Conservation (phyloP, 2,797 vertebrate genomes). For the Mus caroli region DNA sequence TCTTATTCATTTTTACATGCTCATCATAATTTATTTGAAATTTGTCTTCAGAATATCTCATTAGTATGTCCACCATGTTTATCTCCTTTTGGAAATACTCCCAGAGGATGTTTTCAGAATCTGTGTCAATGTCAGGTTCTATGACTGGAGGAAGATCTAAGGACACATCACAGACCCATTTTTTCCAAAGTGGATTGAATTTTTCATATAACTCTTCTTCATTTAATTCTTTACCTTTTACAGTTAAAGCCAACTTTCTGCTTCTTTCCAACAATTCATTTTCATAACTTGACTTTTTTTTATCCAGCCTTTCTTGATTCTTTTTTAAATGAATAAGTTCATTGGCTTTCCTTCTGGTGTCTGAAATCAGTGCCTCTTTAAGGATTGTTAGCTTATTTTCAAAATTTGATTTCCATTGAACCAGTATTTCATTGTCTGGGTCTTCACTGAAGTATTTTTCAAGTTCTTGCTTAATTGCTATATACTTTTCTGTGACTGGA, state of each 20-base stretch:
- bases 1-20: not conserved
- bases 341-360: conserved; percentile 48
- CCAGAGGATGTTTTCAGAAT: conserved; percentile 76
- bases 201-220: conserved; percentile 64
- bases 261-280: conserved; percentile 77
- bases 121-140: conserved; percentile 47
- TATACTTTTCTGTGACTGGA: conserved; percentile 66
- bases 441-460: conserved; percentile 80
- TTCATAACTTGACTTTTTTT: conserved; percentile 77
- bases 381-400: conserved; percentile 74
- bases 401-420: conserved; percentile 83
- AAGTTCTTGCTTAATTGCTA: conserved; percentile 73
- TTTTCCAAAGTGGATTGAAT: conserved; percentile 73
- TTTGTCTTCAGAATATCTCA: fast-evolving
- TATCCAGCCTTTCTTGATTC: conserved; percentile 59
- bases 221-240: conserved; percentile 64
- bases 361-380: conserved; percentile 64
- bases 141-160: not conserved
- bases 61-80: fast-evolving
- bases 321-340: conserved; percentile 65
- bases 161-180: conserved; percentile 59
- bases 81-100: conserved; percentile 61
- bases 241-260: conserved; percentile 61
- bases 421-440: conserved; percentile 77
- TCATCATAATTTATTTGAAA: conserved; percentile 73